phyloP scores from a whole-genome alignment of 1,140 invertebrate species.

The Drosophila cardini region DNA sequence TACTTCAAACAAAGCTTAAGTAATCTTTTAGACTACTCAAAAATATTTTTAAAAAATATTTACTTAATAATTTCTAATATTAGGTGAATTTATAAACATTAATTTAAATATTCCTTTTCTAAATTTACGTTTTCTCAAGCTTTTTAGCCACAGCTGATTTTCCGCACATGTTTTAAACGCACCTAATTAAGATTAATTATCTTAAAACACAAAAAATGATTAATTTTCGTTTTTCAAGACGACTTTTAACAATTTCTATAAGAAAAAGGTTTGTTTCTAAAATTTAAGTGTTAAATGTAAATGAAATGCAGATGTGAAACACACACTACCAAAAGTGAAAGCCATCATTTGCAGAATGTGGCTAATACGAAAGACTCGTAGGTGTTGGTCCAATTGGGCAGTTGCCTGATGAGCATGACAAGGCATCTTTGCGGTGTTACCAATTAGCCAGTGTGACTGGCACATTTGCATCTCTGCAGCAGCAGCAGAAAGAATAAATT shows the following conservation, averaged over 20 bases:
- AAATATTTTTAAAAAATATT: too few species aligned
- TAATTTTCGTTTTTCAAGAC: not conserved
- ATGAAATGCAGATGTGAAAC: conserved; percentile 31
- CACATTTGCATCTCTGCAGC: conserved; percentile 49
- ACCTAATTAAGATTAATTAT: not conserved
- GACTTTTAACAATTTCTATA: not conserved
- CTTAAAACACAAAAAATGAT: not conserved
- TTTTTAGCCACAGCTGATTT: not conserved
- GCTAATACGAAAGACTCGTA: not conserved
- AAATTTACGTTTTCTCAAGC: too few species aligned
- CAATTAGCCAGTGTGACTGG: conserved; percentile 71
- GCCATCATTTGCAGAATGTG: not conserved
- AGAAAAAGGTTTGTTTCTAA: not conserved
- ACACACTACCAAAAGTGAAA: not conserved
- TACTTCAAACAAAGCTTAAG: too few species aligned
- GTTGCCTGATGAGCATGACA: conserved; percentile 56
- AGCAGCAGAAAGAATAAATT: not conserved
- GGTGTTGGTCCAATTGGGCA: conserved; percentile 39
- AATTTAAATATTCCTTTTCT: too few species aligned
- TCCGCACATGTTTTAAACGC: not conserved
- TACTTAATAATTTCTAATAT: too few species aligned
- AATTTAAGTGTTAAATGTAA: conserved; percentile 34
- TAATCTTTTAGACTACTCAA: too few species aligned
- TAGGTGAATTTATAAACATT: too few species aligned
- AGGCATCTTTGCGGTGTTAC: conserved; percentile 50